Conservation (phyloP, 2,113 vertebrate species). For the Canis aureus region DNA sequence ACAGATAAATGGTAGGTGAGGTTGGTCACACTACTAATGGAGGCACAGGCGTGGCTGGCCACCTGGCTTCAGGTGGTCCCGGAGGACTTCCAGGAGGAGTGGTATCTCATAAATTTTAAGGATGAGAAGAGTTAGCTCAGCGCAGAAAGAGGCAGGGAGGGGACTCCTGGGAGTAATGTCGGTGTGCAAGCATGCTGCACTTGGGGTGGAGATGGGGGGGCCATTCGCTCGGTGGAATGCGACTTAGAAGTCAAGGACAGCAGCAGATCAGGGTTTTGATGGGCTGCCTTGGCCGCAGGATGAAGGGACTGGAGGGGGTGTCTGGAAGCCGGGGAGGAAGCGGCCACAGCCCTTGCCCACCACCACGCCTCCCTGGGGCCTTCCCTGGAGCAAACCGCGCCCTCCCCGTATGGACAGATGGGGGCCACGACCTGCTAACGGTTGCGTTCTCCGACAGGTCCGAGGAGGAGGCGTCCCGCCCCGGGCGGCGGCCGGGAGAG, state of each 20-base stretch:
- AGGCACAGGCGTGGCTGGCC: background rate
- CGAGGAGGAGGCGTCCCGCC: background rate
- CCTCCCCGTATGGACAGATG: background rate
- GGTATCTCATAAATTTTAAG: background rate
- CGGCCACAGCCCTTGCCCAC: background rate
- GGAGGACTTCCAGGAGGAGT: background rate
- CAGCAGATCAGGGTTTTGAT: background rate
- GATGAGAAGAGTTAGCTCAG: background rate
- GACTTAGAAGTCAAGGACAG: background rate
- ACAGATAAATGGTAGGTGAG: background rate
- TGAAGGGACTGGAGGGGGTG: background rate
- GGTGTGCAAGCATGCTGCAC: background rate
- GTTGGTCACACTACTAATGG: background rate
- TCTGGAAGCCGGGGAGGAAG: background rate
- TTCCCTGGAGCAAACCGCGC: background rate
- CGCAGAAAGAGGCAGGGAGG: background rate
- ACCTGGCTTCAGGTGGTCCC: background rate
- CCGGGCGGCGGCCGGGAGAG: background rate
- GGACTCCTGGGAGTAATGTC: background rate
- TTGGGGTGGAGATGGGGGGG: too few relatives aligned
- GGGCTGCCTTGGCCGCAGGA: background rate
- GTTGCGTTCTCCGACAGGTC: constrained; percentile 37
- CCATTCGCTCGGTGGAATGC: background rate
- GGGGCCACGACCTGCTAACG: background rate
- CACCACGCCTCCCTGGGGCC: background rate